A percentile compares a stretch with the other conserved stretches of the same genome.
Conservation (phyloP, 2,797 vertebrate species). For the Sebastes trivittatus region DNA sequence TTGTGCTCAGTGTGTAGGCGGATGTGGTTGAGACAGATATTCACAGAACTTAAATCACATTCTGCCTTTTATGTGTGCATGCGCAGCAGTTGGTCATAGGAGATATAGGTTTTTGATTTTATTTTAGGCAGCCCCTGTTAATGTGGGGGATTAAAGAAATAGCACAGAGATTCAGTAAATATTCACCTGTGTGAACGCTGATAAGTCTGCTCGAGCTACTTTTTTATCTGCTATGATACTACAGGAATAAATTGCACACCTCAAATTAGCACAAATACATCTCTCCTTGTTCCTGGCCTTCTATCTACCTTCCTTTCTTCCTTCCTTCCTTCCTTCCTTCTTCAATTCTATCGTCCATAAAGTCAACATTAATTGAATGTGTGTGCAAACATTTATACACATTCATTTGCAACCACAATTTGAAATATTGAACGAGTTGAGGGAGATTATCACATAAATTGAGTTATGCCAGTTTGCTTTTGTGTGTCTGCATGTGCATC, state of each 20-base stretch:
- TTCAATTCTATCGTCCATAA: conserved; percentile 1
- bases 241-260: conserved; percentile 15
- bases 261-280: conserved; percentile 23
- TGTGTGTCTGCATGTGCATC: conserved; percentile 21
- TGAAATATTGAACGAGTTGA: not conserved
- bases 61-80: conserved; percentile 53
- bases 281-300: not conserved
- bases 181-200: conserved; percentile 46
- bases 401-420: conserved; percentile 2
- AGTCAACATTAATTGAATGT: not conserved
- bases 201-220: conserved; percentile 34
- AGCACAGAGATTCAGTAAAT: conserved; percentile 23
- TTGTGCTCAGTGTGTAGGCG: conserved; percentile 61
- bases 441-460: conserved; percentile 26
- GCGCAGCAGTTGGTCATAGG: conserved; percentile 53
- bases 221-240: conserved; percentile 14
- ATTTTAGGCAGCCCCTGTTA: conserved; percentile 52
- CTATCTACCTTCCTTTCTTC: not conserved
- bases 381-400: not conserved
- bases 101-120: conserved; percentile 55
- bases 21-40: conserved; percentile 69
- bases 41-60: conserved; percentile 59
- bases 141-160: conserved; percentile 57
- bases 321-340: not conserved
- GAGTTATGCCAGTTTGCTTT: not conserved